These are phyloP conservation scores for Drosophila longiperda DNA, from an alignment of 2,888 invertebrate species.

Conservation along the genomic window DNA sequence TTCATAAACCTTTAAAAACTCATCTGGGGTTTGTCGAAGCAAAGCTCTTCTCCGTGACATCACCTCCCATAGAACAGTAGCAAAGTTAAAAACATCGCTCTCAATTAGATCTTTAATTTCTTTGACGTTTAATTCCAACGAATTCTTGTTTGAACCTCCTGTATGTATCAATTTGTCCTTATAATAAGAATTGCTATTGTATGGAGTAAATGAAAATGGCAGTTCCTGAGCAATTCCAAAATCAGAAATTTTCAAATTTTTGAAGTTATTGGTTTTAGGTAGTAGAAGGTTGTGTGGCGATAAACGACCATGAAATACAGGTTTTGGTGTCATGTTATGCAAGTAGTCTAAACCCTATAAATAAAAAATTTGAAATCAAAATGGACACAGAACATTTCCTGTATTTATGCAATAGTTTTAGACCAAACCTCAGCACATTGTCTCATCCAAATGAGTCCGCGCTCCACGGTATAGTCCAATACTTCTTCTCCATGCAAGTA, in stretches of 20 bases:
- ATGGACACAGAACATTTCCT: neutral
- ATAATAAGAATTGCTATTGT: neutral
- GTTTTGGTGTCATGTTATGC: neutral
- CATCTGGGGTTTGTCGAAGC: fast-evolving
- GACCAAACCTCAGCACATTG: slow-evolving; percentile 13
- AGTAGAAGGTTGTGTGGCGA: slow-evolving; percentile 1
- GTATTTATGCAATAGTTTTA: neutral
- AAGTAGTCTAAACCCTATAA: slow-evolving; percentile 22
- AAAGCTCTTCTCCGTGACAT: neutral
- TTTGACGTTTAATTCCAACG: neutral
- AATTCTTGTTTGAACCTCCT: neutral
- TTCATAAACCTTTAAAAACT: fast-evolving
- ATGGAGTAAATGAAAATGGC: neutral
- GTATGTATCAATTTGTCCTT: neutral
- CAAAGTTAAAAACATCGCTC: slow-evolving; percentile 4
- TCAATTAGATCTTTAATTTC: neutral
- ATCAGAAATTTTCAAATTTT: slow-evolving; percentile 29
- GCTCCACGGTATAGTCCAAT: slow-evolving; percentile 3
- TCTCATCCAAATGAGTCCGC: slow-evolving; percentile 16
- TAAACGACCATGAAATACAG: neutral
- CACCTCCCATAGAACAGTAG: slow-evolving; percentile 2
- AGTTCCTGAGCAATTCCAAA: slow-evolving; percentile 9
- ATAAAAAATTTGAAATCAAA: neutral
- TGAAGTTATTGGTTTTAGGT: neutral
- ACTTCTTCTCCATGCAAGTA: slow-evolving; percentile 16